phyloP scores from a whole-genome alignment of 2,888 invertebrate species.

The Acrocyrtus sp. region DNA sequence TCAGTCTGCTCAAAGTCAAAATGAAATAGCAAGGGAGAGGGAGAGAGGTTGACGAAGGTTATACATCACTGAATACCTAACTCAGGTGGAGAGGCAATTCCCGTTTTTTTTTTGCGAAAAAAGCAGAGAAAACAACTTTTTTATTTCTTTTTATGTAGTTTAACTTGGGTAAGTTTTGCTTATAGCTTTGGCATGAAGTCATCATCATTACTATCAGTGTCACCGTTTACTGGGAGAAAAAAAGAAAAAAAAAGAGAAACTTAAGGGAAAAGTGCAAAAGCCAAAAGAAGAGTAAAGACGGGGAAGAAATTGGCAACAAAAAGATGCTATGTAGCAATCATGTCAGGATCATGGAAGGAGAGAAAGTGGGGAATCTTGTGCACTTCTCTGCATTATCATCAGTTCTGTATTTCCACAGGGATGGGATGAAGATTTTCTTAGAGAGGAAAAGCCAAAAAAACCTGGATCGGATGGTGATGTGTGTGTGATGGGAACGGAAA shows the following conservation, averaged over 20 bases:
- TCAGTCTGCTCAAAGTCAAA: neutral
- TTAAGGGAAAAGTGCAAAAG: neutral
- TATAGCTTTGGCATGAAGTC: neutral
- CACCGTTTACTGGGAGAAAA: neutral
- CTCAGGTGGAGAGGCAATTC: slow-evolving; percentile 29
- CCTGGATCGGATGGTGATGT: no score
- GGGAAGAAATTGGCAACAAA: neutral
- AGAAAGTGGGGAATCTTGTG: no score
- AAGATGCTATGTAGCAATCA: no score
- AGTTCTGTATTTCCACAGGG: neutral
- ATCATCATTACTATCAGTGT: neutral
- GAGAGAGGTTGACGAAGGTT: slow-evolving; percentile 20
- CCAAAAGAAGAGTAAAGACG: no score
- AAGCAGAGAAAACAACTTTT: neutral
- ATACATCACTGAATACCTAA: neutral
- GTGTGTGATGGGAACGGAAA: no score
- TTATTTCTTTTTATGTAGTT: no score
- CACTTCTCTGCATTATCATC: neutral
- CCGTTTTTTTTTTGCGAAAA: neutral
- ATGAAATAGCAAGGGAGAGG: neutral
- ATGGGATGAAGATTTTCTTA: neutral
- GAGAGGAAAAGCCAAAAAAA: no score
- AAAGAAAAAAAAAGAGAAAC: no score
- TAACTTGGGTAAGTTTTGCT: neutral
- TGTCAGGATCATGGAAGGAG: no score